Percentiles rank a stretch among this genome's conserved stretches.
Evolutionary conservation across 2,797 vertebrate genomes (phyloP).

Genomic region (Poeciliopsis paucimaculata): DNA sequence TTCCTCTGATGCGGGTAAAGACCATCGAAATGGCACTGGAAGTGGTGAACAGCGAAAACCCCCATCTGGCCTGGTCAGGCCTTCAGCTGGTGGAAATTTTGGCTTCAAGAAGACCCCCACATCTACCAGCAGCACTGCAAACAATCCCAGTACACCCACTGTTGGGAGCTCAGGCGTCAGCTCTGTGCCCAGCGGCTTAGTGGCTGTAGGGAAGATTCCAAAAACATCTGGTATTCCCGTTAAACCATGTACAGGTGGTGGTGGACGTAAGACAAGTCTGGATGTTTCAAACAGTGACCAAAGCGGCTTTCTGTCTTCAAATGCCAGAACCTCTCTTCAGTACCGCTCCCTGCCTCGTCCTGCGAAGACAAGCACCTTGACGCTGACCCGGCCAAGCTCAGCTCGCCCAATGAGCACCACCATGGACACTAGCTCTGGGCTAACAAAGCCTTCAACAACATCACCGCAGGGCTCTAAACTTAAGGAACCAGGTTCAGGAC

Average conservation of each 20-base stretch:
- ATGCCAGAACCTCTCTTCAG: constrained; percentile 92
- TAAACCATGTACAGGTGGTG: constrained; percentile 81
- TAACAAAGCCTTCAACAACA: constrained; percentile 79
- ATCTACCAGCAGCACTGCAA: constrained; percentile 80
- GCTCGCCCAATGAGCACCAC: constrained; percentile 89
- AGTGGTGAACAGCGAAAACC: constrained; percentile 89
- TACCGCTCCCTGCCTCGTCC: constrained; percentile 97
- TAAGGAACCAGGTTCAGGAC: constrained; percentile 87
- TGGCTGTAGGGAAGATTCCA: constrained; percentile 85
- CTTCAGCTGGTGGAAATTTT: constrained; percentile 88
- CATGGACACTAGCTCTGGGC: constrained; percentile 85
- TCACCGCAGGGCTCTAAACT: constrained; percentile 82
- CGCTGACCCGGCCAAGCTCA: constrained; percentile 83
- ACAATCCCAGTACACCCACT: constrained; percentile 65
- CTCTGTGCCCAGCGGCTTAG: constrained; percentile 62
- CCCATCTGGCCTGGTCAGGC: constrained; percentile 89
- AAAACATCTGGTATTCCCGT: constrained; percentile 94
- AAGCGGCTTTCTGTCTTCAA: constrained; percentile 89
- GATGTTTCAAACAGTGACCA: constrained; percentile 88
- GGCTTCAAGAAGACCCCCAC: constrained; percentile 91
- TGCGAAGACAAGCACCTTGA: constrained; percentile 93
- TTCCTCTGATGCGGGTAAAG: constrained; percentile 92
- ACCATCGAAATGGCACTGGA: constrained; percentile 71
- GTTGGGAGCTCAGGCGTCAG: constrained; percentile 81
- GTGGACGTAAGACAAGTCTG: constrained; percentile 90